phyloP scores from a whole-genome alignment of 2,888 invertebrate genomes.

The Harpagoxenus sublaevis region DNA sequence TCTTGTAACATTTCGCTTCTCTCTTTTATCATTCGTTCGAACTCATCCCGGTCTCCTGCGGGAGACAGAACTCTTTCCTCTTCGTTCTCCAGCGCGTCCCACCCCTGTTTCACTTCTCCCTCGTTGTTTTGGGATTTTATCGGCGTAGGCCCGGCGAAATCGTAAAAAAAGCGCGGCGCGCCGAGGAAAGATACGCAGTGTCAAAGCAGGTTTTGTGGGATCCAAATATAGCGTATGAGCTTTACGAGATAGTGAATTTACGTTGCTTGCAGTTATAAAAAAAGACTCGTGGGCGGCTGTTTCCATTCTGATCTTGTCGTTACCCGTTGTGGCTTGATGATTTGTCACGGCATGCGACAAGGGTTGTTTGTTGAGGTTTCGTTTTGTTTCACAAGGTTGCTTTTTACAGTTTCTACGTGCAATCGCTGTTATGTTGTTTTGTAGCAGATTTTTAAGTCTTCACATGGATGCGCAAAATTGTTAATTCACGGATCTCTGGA shows the following conservation, averaged over 20 bases:
- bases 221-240: conserved; percentile 8
- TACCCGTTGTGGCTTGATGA: conserved; percentile 6
- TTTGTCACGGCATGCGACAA: neutral
- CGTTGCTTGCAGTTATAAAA: conserved; percentile 14
- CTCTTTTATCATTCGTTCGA: conserved; percentile 36
- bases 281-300: neutral
- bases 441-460: neutral
- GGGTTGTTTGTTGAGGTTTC: conserved; percentile 1
- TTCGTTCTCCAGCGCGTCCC: neutral
- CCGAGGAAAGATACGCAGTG: neutral
- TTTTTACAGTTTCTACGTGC: conserved; percentile 9
- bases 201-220: conserved; percentile 31
- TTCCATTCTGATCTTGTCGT: conserved; percentile 10
- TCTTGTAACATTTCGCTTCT: conserved; percentile 45
- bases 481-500: neutral
- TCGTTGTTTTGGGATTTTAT: neutral
- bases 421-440: neutral
- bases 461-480: neutral
- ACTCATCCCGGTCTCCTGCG: conserved; percentile 6
- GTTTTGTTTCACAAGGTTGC: neutral
- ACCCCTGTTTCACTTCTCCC: neutral
- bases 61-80: conserved; percentile 26
- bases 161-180: conserved; percentile 35
- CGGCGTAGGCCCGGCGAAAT: conserved; percentile 41
- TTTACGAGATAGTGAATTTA: conserved; percentile 35